Conservation (phyloP, 2,113 vertebrate species). For the Perognathus longimembris region DNA sequence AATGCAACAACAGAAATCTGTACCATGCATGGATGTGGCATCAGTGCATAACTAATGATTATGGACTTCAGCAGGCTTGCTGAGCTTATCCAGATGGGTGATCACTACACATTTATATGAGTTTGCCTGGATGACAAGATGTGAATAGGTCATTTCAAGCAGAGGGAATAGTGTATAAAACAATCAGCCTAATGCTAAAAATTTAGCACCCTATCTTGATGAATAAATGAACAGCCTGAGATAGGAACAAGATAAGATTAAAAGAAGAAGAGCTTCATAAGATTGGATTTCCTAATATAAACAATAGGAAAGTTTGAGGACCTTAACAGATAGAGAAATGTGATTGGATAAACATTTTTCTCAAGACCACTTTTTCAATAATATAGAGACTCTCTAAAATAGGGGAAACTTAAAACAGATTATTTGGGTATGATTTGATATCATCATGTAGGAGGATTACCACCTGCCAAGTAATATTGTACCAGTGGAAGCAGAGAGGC, state of each 20-base stretch:
- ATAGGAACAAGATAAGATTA: background rate
- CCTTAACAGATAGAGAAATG: background rate
- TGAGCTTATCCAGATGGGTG: constrained; percentile 20
- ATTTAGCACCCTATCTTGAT: background rate
- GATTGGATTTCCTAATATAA: background rate
- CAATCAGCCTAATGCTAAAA: background rate
- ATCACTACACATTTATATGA: constrained; percentile 27
- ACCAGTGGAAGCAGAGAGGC: background rate
- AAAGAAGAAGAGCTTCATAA: background rate
- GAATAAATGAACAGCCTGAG: background rate
- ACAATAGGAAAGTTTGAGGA: background rate
- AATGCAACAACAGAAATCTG: constrained; percentile 21
- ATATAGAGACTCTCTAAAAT: background rate
- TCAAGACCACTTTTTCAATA: background rate
- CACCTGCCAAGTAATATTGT: background rate
- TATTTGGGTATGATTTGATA: background rate
- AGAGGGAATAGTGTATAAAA: background rate
- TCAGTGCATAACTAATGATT: constrained; percentile 17
- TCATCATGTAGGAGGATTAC: background rate
- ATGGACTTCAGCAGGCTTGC: background rate
- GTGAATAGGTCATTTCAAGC: background rate
- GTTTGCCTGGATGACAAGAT: background rate
- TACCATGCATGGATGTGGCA: background rate
- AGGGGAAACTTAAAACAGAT: background rate
- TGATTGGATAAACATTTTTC: background rate